These are phyloP conservation scores for Nothobranchius kuhntae DNA, from an alignment of 2,113 vertebrate species.

Conservation along the genomic window DNA sequence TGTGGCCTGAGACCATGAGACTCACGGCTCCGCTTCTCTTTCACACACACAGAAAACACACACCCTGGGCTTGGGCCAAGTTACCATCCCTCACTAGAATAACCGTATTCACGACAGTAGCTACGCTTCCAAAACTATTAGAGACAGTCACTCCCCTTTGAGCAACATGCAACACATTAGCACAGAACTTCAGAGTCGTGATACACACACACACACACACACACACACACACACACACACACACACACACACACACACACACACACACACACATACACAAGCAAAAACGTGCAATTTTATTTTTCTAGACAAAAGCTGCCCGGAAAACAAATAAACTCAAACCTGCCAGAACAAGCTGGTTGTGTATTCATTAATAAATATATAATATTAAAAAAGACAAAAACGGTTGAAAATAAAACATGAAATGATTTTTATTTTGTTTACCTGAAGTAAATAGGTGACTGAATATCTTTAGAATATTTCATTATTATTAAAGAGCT, in stretches of 20 bases:
- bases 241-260: too few relatives aligned
- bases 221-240: slow-evolving; percentile 24
- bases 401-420: too few relatives aligned
- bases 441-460: neutral
- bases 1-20: slow-evolving; percentile 65
- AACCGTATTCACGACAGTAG: slow-evolving; percentile 49
- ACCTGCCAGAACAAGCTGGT: slow-evolving; percentile 30
- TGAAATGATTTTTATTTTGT: neutral
- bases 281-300: neutral
- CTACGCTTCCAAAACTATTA: slow-evolving; percentile 54
- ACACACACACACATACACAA: too few relatives aligned
- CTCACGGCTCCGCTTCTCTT: slow-evolving; percentile 41
- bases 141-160: slow-evolving; percentile 44
- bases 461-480: too few relatives aligned
- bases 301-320: slow-evolving; percentile 10
- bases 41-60: slow-evolving; percentile 36
- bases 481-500: too few relatives aligned
- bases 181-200: slow-evolving; percentile 45
- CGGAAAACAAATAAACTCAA: slow-evolving; percentile 39
- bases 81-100: slow-evolving; percentile 59
- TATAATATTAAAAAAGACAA: too few relatives aligned
- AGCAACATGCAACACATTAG: slow-evolving; percentile 38
- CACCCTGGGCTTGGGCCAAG: slow-evolving; percentile 62
- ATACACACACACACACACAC: slow-evolving; percentile 24
- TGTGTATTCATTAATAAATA: too few relatives aligned